Evolutionary conservation across 2,797 vertebrate genomes (phyloP), one percentile per base, ranked within the genome.

Genomic region (Aulostomus chinensis): DNA sequence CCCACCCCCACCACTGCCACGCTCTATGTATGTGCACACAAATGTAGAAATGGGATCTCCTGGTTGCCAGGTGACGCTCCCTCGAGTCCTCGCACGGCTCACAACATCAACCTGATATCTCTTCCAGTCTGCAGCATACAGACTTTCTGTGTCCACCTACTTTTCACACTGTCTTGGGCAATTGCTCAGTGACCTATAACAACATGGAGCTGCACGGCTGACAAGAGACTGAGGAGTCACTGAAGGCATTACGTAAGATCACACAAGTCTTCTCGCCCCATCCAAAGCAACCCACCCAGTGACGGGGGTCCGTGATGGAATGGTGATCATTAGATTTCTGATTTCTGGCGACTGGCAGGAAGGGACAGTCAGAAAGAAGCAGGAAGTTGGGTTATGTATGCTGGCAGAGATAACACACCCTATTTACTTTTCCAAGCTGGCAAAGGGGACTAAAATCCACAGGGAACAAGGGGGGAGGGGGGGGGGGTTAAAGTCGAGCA

Each of bases 51-150:
- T 68, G 55, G 65, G 82, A 92, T 88, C 81, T 67, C 36, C 34
- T 28, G 73, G 92, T 93, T 92, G 90, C 88, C 86, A 86, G 83
- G 88, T 85, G 77, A 86, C 83, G 12, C 58, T 80, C 82, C 84
- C 82, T 58, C 1, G 64, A 68, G 76, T 59, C 35, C 15, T 26
- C 28, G 25, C 8, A 31, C 22, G 7, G 47, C 49, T 73, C 57
- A 53, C 4, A 52, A 49, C 46, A 69, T 70, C 73, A 57, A 35
- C 39, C 55, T 52, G 46, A 61, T 68, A 58, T 67, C 31, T 62
- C 59, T 67, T 47, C 47, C 58, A 73, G 57, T 31, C 56, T 53
- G 39, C 59, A 50, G 57, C 53, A 26, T 32, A 28, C 45, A 41
- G 13, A 58, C 53, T 46, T 34, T 40, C 33, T 42, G 9, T 54